These are phyloP conservation scores for Microctenopoma lineatum DNA, from an alignment of 2,797 vertebrate species.

Conservation along the genomic window DNA sequence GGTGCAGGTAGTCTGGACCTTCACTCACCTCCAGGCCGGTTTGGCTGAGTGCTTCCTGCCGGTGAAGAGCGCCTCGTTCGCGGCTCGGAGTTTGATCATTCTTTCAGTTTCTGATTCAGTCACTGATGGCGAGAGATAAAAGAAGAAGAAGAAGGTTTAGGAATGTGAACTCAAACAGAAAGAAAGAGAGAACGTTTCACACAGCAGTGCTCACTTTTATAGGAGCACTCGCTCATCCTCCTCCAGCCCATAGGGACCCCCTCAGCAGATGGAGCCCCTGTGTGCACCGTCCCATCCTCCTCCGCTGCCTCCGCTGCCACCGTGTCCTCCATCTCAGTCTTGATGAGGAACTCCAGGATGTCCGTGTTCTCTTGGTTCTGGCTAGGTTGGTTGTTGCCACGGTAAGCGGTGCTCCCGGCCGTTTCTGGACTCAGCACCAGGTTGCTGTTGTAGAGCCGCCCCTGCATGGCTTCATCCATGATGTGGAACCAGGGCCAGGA, in stretches of 20 bases:
- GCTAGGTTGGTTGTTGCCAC: slow-evolving; percentile 28
- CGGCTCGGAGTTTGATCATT: slow-evolving; percentile 82
- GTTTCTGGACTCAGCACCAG: slow-evolving; percentile 66
- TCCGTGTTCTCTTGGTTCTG: slow-evolving; percentile 74
- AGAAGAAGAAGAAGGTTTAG: background rate
- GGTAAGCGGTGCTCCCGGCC: background rate
- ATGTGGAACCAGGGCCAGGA: slow-evolving; percentile 83
- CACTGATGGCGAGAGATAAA: slow-evolving; percentile 60
- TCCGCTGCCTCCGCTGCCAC: slow-evolving; percentile 41
- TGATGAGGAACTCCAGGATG: slow-evolving; percentile 84
- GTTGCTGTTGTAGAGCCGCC: slow-evolving; percentile 76
- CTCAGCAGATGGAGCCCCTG: slow-evolving; percentile 23
- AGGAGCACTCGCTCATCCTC: slow-evolving; percentile 79
- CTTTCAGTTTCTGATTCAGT: slow-evolving; percentile 77
- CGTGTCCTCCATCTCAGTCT: slow-evolving; percentile 80
- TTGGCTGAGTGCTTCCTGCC: slow-evolving; percentile 84
- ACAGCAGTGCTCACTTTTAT: slow-evolving; percentile 68
- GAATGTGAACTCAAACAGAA: no score
- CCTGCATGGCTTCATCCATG: slow-evolving; percentile 81
- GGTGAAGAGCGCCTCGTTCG: slow-evolving; percentile 80
- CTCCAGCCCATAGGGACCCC: slow-evolving; percentile 77
- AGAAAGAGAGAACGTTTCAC: no score
- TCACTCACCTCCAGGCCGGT: slow-evolving; percentile 82
- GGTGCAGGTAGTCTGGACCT: background rate
- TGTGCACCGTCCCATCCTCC: slow-evolving; percentile 16